Percentiles rank a stretch among this genome's conserved stretches.
Evolutionary conservation across 1,140 invertebrate genomes (phyloP).

Genomic region (Tetragnatha versicolor): DNA sequence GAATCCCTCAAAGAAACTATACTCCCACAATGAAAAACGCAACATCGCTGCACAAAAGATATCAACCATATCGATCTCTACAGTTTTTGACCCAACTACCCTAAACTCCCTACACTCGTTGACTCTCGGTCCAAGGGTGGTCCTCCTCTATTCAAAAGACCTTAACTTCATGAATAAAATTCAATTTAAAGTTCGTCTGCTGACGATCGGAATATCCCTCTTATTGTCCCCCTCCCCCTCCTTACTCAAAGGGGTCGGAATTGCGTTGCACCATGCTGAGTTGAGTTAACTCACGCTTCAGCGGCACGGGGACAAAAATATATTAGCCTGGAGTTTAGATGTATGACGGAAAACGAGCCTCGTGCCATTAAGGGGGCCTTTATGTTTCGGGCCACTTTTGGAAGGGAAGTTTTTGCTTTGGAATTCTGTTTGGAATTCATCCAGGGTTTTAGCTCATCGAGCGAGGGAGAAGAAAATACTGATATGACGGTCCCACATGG

Average conservation of each 20-base stretch:
- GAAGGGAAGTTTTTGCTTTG: too few species aligned
- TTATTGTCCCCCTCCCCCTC: slow-evolving; percentile 1
- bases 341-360: too few species aligned
- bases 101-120: slow-evolving; percentile 10
- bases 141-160: background rate
- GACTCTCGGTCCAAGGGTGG: background rate
- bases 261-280: slow-evolving; percentile 19
- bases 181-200: slow-evolving; percentile 46
- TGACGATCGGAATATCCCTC: slow-evolving; percentile 14
- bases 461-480: too few species aligned
- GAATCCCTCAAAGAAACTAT: too few species aligned
- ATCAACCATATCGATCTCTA: background rate
- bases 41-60: background rate
- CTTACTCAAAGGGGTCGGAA: slow-evolving; percentile 20
- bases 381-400: too few species aligned
- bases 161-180: slow-evolving; percentile 34
- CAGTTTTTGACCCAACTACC: background rate
- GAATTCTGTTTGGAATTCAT: too few species aligned
- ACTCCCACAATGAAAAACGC: too few species aligned
- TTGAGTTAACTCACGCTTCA: background rate
- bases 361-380: too few species aligned
- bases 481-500: too few species aligned
- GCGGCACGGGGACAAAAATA: background rate
- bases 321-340: too few species aligned
- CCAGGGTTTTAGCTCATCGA: too few species aligned